Base-by-base conservation (phyloP, 2,113 vertebrate genomes). In the Tragelaphus strepsiceros region DNA sequence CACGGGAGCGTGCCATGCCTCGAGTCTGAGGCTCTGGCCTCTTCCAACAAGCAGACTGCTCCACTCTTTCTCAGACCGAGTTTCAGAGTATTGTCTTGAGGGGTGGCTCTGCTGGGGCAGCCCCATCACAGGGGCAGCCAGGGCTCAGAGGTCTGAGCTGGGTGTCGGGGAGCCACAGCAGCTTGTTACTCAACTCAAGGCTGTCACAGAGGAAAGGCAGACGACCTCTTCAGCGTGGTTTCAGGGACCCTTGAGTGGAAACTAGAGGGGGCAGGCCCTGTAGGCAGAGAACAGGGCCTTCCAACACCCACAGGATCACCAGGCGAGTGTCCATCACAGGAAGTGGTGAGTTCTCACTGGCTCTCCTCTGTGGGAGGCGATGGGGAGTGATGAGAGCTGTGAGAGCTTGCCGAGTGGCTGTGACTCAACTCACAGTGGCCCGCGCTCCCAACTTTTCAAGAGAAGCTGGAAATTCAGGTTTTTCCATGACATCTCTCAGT, bases 401-500 rank as follows among this genome's bases (percentile, higher is more conserved):
- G 5, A 28, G 53, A 5, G 24, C 1, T 4, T 12, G 3, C 39
- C 19, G 56, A 51, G 8, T 2, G 24, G 49, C 49, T 6, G 53
- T 11, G 0, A 1, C 49, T 59, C 53, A 64, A 15, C 21, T 56
- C 46, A 64, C 46, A 74, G 11, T 6, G 8, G 54, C 39, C 54
- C 49, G 4, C 59, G 35, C 35, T 51, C 90, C 88, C 85, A 32
- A 24, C 19, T 90, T 90, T 51, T 49, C 17, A 39, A 64, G n/a
- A 91, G 88, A 96, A 74, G 53, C 62, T 35, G 26, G 71, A 90
- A 62, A 82, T 86, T 32, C n/a, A 89, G 51, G 46, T 49, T 35
- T 64, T 62, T 28, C 21, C 22, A 12, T 19, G 43, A 26, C 9
- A 35, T 77, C 49, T 87, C 64, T 46, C 51, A 67, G 26, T 74